phyloP scores from a whole-genome alignment of 2,888 invertebrate genomes.

The Punctoribates punctum region DNA sequence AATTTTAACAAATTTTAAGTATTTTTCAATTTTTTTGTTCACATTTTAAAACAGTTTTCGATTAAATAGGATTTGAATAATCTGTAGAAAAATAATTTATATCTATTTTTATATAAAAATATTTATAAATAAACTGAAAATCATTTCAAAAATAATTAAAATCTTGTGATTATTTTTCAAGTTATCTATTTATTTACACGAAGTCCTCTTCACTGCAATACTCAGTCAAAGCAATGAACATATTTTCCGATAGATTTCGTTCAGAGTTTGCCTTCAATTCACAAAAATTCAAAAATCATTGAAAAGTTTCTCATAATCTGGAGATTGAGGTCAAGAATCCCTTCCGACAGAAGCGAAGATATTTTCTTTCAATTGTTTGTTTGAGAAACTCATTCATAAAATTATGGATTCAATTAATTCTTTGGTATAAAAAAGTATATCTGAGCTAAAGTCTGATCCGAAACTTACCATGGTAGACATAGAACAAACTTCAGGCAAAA shows the following conservation, averaged over 20 bases:
- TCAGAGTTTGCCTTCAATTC: neutral
- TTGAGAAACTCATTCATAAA: too few species aligned
- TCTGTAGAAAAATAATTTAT: neutral
- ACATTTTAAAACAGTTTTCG: neutral
- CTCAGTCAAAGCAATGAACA: neutral
- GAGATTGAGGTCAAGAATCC: too few species aligned
- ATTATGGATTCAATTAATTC: too few species aligned
- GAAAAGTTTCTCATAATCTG: too few species aligned
- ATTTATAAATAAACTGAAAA: neutral
- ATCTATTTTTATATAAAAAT: neutral
- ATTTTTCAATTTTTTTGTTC: neutral
- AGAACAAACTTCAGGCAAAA: too few species aligned
- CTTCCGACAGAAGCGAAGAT: too few species aligned
- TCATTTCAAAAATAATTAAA: neutral
- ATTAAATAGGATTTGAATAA: neutral
- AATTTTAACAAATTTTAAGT: neutral
- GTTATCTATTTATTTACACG: neutral
- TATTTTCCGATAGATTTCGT: conserved; percentile 23
- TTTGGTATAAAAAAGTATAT: too few species aligned
- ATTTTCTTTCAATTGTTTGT: too few species aligned
- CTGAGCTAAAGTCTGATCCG: too few species aligned
- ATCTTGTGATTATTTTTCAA: neutral
- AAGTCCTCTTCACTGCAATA: conserved; percentile 2
- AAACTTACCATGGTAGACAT: too few species aligned
- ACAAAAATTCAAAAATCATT: too few species aligned